Evolutionary conservation across 1,140 invertebrate genomes (phyloP), one percentile per base, ranked within the genome.

Genomic region (Dinoponera quadriceps): DNA sequence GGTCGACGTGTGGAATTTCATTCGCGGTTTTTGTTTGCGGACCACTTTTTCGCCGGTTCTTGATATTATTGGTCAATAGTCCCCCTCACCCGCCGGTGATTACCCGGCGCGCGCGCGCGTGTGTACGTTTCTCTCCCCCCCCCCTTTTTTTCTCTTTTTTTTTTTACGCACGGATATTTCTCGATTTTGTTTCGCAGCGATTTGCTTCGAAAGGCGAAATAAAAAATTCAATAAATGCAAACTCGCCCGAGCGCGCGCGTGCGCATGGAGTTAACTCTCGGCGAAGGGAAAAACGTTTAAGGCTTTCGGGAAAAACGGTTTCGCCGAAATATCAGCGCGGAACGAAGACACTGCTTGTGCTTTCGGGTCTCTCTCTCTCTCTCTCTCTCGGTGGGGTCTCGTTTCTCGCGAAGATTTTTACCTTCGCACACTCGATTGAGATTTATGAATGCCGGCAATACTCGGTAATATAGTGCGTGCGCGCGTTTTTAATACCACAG

Each of bases 1-100:
- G 38, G 49, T 65, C 49, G 49, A 63, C 68, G 73, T 65, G 71
- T 65, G 81, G 71, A 77, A 82, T 82, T 82, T 82, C 60, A 82
- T 82, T 75, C 73, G 59, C 51, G 71, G 49, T 82, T 74, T 63
- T 82, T 75, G 60, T 82, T 77, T 77, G 81, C 77, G 54, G 59
- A 77, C 59, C 73, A 63, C 57, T 82, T 82, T 82, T 78, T 54
- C 73, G 18, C 18, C 60, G 55, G 60, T 54, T 77, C 48, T 77
- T 63, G 59, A 75, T 82, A 82, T 63, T 63, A 77, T 77, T 55
- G 59, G 38, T 77, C 71, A 63, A 82, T 77, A 63, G 72, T 65
- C 71, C 71, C 49, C 54, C 38, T 44, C 38, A 9, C 38, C 38
- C 38, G 38, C 38, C 38, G 38, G 38, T 44, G 38, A 77, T 82